These are phyloP conservation scores for western clawed frog (Xenopus tropicalis) DNA, from an alignment of 2,113 vertebrate species.

Conservation along the genomic window UCB_Xtro_10.0 CM004450.2:104108501-104109000, in stretches of 20 bases:
- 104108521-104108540: slow-evolving; percentile 27
- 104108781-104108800: slow-evolving; percentile 19
- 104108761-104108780: slow-evolving; percentile 14
- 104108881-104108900: too few relatives aligned
- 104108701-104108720: slow-evolving; percentile 24
- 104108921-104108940: too few relatives aligned
- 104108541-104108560: slow-evolving; percentile 3
- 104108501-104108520: slow-evolving; percentile 28
- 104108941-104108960: too few relatives aligned
- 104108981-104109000: too few relatives aligned
- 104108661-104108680: slow-evolving; percentile 37
- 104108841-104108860: too few relatives aligned
- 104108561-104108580: slow-evolving; percentile 18
- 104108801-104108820: slow-evolving; percentile 10
- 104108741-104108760: slow-evolving; percentile 42
- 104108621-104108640: neutral
- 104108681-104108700: slow-evolving; percentile 31
- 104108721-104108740: slow-evolving; percentile 32
- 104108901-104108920: too few relatives aligned
- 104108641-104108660: slow-evolving; percentile 43
- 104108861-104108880: too few relatives aligned
- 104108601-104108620: slow-evolving; percentile 27
- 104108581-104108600: slow-evolving; percentile 18
- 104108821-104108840: too few relatives aligned
- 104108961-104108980: too few relatives aligned